Base-by-base conservation (phyloP, 2,797 vertebrate species). In the Gymnothorax javanicus region DNA sequence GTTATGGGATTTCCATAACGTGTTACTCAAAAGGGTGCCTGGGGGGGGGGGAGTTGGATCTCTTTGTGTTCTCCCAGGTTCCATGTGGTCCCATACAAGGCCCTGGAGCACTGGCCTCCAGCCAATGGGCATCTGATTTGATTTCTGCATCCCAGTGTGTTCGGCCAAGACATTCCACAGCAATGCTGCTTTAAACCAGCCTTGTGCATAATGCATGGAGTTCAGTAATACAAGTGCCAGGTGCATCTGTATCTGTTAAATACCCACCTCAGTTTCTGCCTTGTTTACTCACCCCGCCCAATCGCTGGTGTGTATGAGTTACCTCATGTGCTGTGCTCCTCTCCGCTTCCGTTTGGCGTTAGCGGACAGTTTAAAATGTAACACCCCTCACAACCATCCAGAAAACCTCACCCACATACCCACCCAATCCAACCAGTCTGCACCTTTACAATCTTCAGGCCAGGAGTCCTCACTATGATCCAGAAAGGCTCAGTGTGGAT, bases 91-190 rank as follows among this genome's bases (percentile, higher is more conserved):
- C 33, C 43, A 77, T 50, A 52, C 15, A 77, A 17, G 33, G 43
- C 43, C n/a, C 50, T 79, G 43, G 75, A 54, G 75, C 75, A 4
- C 75, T 15, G 94, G 94, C 95, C 92, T 94, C 93, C 94, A 94
- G 93, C 95, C 96, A 96, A 96, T 96, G 94, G 95, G 95, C 92
- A 93, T 88, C 92, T 95, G 94, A 96, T 96, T 43, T 96, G 95
- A 95, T 96, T 96, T 95, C 94, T 95, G 94, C 87, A 90, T 93
- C 94, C 95, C 33, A 43, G 93, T 93, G 93, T 93, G 92, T 92
- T 95, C 93, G 89, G 90, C 95, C 94, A 95, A 95, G 93, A 95
- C 95, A 95, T 93, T 79, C 50, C 93, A 93, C 92, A 89, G 89
- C 86, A 90, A 90, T 89, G 88, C 88, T 86, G 90, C 94, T 93